Evolutionary conservation across 2,113 vertebrate genomes (phyloP).

Genomic region (Choloepus hoffmanni): DNA sequence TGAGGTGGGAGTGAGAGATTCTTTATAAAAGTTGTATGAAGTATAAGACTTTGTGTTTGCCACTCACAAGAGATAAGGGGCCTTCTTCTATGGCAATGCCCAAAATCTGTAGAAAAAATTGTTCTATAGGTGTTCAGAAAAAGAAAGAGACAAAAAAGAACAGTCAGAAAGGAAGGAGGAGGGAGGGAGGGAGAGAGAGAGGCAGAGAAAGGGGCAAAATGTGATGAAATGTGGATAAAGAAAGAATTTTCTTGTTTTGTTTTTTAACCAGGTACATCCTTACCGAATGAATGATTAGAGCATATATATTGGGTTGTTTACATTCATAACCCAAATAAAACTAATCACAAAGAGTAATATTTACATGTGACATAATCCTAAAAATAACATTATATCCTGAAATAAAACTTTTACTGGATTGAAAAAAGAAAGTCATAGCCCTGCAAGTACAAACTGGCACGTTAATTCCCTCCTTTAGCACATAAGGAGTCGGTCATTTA

Average conservation of each 20-base stretch:
- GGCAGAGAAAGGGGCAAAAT: background rate
- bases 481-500: background rate
- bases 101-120: background rate
- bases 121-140: background rate
- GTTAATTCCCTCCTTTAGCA: background rate
- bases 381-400: background rate
- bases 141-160: background rate
- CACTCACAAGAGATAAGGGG: background rate
- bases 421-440: background rate
- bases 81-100: background rate
- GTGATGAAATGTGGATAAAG: background rate
- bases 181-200: background rate
- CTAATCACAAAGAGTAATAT: background rate
- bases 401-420: background rate
- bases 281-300: background rate
- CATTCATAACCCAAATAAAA: background rate
- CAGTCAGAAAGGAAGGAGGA: background rate
- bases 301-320: rapidly evolving
- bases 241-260: background rate
- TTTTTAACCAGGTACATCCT: background rate
- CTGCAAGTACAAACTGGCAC: background rate
- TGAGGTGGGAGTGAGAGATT: background rate
- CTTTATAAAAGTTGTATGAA: background rate
- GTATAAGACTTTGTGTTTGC: background rate
- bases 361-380: background rate